Conservation (phyloP, 1,140 invertebrate genomes). For the Thrips palmi region DNA sequence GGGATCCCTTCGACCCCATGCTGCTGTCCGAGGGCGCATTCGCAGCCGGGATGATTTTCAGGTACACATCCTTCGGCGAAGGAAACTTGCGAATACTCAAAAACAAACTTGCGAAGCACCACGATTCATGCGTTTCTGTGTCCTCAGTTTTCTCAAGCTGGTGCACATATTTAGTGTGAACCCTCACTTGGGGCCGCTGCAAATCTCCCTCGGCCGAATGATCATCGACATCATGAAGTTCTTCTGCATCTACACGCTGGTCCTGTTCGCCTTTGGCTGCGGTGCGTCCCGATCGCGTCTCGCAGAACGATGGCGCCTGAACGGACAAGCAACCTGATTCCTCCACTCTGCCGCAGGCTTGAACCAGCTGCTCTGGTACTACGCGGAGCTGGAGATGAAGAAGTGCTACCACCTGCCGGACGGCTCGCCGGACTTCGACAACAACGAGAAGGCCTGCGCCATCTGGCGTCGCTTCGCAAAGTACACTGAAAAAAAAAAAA, state of each 20-base stretch:
- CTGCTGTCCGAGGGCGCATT: conserved; percentile 84
- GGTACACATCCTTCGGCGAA: conserved; percentile 26
- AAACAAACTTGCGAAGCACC: not conserved
- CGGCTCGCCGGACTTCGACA: conserved; percentile 53
- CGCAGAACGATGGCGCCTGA: not conserved
- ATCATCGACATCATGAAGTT: conserved; percentile 87
- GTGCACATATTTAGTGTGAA: conserved; percentile 93
- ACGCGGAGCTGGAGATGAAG: conserved; percentile 69
- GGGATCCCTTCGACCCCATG: conserved; percentile 89
- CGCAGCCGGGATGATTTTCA: conserved; percentile 88
- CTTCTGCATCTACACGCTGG: conserved; percentile 80
- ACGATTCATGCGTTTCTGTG: conserved; percentile 8
- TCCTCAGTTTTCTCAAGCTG: conserved; percentile 63
- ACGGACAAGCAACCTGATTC: not conserved
- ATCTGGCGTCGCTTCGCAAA: conserved; percentile 76
- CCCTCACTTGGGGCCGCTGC: conserved; percentile 78
- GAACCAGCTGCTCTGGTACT: conserved; percentile 90
- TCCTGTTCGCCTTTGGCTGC: conserved; percentile 77
- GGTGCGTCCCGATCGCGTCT: conserved; percentile 31
- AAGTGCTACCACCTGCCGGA: conserved; percentile 58
- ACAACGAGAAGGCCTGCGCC: conserved; percentile 59
- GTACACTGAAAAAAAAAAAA: conserved; percentile 12
- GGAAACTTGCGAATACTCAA: not conserved
- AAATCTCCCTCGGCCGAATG: conserved; percentile 78
- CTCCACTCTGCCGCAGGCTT: conserved; percentile 40